phyloP scores from a whole-genome alignment of 2,113 vertebrate species.

The Malurus cyaneus region DNA sequence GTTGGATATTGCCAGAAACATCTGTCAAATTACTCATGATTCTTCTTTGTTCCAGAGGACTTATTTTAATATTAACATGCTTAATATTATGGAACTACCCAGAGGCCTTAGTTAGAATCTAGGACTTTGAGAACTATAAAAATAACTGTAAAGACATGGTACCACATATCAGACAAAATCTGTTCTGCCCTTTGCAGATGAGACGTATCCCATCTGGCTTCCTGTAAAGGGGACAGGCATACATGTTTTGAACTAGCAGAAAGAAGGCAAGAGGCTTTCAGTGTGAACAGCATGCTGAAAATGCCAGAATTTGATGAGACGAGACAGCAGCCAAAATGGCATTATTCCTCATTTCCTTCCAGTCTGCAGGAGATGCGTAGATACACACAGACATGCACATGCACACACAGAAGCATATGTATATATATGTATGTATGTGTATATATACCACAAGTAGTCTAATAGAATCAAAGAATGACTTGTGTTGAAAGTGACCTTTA shows the following conservation, averaged over 20 bases:
- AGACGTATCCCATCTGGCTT: conserved; percentile 53
- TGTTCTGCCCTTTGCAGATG: conserved; percentile 55
- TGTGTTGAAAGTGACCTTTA: background rate
- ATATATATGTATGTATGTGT: background rate
- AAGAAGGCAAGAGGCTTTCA: conserved; percentile 28
- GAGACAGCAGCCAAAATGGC: background rate
- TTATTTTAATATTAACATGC: background rate
- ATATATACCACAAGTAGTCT: background rate
- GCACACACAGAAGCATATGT: background rate
- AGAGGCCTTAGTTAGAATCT: background rate
- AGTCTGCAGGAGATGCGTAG: background rate
- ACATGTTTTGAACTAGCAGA: background rate
- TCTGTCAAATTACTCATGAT: background rate
- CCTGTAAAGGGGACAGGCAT: background rate
- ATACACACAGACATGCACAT: fast-evolving
- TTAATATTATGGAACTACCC: conserved; percentile 11
- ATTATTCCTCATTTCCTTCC: background rate
- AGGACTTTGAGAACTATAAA: conserved; percentile 1
- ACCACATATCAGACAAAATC: conserved; percentile 49
- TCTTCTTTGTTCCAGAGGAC: background rate
- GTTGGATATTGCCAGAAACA: background rate
- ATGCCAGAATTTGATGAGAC: background rate
- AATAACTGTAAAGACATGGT: conserved; percentile 41
- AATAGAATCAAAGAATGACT: background rate
- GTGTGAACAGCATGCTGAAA: conserved; percentile 47